These are phyloP conservation scores for Chiloscyllium punctatum DNA, from an alignment of 2,797 vertebrate species.

Conservation along the genomic window DNA sequence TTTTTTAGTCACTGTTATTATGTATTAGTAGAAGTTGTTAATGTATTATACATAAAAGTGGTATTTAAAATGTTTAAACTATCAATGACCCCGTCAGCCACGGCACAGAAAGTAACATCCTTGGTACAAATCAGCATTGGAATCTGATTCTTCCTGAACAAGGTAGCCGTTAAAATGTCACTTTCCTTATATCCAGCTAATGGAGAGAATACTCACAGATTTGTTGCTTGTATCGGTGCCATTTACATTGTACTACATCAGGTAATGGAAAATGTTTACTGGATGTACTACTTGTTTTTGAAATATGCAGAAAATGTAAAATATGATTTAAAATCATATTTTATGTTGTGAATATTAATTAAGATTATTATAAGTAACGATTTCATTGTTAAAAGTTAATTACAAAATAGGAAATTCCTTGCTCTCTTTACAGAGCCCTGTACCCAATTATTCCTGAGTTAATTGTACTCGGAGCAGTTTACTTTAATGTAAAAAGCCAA, in stretches of 20 bases:
- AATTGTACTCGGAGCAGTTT: neutral
- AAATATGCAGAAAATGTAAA: neutral
- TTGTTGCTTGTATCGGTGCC: neutral
- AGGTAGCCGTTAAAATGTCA: neutral
- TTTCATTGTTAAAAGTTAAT: neutral
- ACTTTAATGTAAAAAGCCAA: neutral
- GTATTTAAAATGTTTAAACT: neutral
- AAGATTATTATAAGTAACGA: neutral
- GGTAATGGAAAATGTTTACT: neutral
- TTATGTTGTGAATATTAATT: neutral
- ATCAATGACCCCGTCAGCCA: neutral
- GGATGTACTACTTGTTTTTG: neutral
- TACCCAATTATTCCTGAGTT: neutral
- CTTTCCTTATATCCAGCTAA: neutral
- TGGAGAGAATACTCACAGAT: neutral
- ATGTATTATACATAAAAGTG: neutral
- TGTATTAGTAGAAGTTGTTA: neutral
- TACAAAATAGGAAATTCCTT: neutral
- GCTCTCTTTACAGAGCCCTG: neutral
- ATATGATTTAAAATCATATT: neutral
- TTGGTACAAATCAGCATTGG: neutral
- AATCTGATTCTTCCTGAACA: neutral
- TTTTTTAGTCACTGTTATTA: neutral
- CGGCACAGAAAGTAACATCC: neutral
- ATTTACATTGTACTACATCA: neutral